Percentiles rank a stretch among this genome's conserved stretches.
Evolutionary conservation across 1,140 invertebrate genomes (phyloP).

Genomic region (Pantala flavescens): DNA sequence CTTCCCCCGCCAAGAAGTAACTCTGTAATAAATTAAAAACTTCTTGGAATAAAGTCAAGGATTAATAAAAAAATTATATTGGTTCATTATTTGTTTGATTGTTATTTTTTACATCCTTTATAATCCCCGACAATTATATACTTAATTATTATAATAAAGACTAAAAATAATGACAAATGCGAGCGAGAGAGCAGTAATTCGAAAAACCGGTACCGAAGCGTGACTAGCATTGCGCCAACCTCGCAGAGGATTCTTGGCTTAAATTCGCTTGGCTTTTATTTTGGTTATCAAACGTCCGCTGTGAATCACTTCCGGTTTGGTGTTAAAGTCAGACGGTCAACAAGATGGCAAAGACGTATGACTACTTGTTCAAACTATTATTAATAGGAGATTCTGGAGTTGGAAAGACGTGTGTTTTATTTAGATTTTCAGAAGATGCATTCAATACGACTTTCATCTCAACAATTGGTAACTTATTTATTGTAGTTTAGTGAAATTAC

Average conservation of each 20-base stretch:
- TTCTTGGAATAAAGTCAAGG: background rate
- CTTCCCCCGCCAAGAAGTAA: background rate
- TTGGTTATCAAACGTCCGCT: slow-evolving; percentile 9
- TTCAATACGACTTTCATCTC: slow-evolving; percentile 98
- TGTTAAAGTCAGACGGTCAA: background rate
- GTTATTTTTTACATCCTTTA: too few species aligned
- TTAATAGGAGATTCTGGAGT: slow-evolving; percentile 97
- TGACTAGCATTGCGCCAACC: too few species aligned
- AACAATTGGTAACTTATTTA: slow-evolving; percentile 71
- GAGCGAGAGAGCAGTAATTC: too few species aligned
- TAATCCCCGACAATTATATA: too few species aligned
- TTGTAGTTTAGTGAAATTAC: too few species aligned
- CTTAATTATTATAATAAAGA: too few species aligned
- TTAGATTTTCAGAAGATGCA: slow-evolving; percentile 95
- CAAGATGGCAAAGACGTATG: slow-evolving; percentile 68
- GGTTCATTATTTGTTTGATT: too few species aligned
- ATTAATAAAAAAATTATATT: background rate
- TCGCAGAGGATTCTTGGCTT: too few species aligned
- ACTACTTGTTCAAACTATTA: slow-evolving; percentile 94
- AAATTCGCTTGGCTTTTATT: background rate
- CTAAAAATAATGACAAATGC: too few species aligned
- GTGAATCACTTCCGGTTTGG: slow-evolving; percentile 8
- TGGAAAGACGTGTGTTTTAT: slow-evolving; percentile 96
- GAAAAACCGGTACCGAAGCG: too few species aligned
- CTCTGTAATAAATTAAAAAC: background rate